phyloP scores from a whole-genome alignment of 2,797 vertebrate genomes.

The Anguilla marmorata region DNA sequence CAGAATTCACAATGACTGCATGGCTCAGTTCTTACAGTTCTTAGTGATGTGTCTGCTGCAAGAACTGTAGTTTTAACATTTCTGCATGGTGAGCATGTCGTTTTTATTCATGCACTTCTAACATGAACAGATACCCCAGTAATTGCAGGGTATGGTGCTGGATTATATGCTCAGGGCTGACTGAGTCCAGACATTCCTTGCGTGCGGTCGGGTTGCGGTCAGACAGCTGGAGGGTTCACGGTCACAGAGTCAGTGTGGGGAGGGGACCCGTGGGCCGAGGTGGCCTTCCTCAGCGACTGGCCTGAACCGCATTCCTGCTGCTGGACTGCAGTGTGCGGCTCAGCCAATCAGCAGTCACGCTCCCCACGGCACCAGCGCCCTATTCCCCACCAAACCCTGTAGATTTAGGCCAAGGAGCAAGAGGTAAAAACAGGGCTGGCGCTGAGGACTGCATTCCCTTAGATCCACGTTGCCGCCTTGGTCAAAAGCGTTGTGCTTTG shows the following conservation, averaged over 20 bases:
- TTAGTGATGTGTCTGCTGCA: not conserved
- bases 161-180: not conserved
- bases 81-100: not conserved
- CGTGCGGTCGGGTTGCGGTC: not conserved
- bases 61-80: not conserved
- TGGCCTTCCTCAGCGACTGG: not conserved
- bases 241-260: not conserved
- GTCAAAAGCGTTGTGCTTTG: not conserved
- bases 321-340: not conserved
- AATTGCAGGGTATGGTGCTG: not conserved
- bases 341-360: constrained; percentile 13
- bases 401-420: constrained; percentile 22
- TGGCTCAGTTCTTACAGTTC: not conserved
- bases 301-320: not conserved
- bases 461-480: not conserved
- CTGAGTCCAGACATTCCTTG: constrained; percentile 22
- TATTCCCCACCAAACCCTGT: constrained; percentile 14
- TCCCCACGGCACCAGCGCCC: constrained; percentile 11
- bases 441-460: constrained; percentile 5
- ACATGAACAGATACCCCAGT: not conserved
- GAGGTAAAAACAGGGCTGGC: constrained; percentile 2
- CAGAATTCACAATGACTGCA: not conserved
- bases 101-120: not conserved
- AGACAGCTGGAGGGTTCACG: not conserved
- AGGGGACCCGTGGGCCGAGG: not conserved